Conservation (phyloP, 2,113 vertebrate species). For the Crotalus tigris region DNA sequence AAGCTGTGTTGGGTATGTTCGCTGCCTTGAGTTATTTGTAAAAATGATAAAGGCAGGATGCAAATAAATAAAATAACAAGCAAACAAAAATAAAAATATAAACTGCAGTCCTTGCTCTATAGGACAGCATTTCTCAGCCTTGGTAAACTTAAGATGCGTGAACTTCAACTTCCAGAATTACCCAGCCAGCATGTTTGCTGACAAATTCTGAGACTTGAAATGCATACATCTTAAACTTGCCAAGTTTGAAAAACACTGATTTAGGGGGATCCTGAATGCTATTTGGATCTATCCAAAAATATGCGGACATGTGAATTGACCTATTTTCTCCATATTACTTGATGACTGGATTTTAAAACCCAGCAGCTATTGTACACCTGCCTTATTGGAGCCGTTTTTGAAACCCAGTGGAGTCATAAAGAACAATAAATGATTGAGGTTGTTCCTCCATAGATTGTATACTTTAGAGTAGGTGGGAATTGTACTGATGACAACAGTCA, state of each 20-base stretch:
- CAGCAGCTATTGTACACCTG: background rate
- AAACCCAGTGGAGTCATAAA: background rate
- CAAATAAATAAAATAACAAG: background rate
- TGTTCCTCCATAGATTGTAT: background rate
- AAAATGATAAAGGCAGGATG: background rate
- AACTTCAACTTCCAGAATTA: background rate
- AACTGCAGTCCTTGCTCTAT: no score
- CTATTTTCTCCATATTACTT: background rate
- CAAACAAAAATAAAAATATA: background rate
- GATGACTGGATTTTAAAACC: background rate
- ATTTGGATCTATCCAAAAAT: background rate
- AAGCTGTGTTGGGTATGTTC: background rate
- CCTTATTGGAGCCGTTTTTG: background rate
- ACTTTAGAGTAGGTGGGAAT: background rate
- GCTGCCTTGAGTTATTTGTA: background rate
- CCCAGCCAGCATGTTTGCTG: background rate
- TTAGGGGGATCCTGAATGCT: background rate
- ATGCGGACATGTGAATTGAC: background rate
- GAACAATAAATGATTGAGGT: background rate
- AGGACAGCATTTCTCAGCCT: background rate
- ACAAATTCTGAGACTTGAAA: background rate
- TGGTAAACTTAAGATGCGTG: background rate
- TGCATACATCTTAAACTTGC: background rate
- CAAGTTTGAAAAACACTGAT: background rate
- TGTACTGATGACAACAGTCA: background rate